These are phyloP conservation scores for Trissolcus basalis DNA, from an alignment of 1,140 invertebrate species.

Conservation along the genomic window DNA sequence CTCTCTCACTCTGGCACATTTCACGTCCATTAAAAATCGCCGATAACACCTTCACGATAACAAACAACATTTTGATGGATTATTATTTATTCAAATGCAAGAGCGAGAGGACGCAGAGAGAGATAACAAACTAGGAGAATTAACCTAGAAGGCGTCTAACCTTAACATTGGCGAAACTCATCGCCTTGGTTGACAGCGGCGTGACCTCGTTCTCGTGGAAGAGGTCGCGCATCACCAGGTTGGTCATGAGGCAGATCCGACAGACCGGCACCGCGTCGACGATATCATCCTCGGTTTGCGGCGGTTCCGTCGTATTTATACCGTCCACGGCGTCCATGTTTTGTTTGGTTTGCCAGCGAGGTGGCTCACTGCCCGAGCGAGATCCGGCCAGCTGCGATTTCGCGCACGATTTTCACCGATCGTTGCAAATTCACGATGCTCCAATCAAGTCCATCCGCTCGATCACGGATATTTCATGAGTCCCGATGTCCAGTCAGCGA, in stretches of 20 bases:
- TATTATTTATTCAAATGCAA: no score
- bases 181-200: constrained; percentile 68
- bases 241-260: constrained; percentile 68
- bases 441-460: no score
- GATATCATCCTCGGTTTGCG: constrained; percentile 62
- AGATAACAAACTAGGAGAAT: neutral
- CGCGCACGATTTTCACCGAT: neutral
- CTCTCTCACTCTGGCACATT: no score
- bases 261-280: constrained; percentile 65
- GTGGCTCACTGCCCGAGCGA: constrained; percentile 3
- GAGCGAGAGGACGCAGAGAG: neutral
- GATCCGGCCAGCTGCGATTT: neutral
- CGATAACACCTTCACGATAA: no score
- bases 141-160: constrained; percentile 70
- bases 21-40: no score
- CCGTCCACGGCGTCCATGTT: constrained; percentile 73
- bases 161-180: constrained; percentile 74
- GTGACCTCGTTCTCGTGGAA: constrained; percentile 64
- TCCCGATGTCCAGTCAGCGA: constrained; percentile 1
- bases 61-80: no score
- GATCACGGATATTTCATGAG: neutral
- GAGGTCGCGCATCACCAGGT: constrained; percentile 67
- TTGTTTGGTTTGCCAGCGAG: constrained; percentile 60
- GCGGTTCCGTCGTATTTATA: constrained; percentile 67
- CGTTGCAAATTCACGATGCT: neutral